Evolutionary conservation across 2,113 vertebrate species (phyloP).

Genomic region (Cinclus mexicanus): DNA sequence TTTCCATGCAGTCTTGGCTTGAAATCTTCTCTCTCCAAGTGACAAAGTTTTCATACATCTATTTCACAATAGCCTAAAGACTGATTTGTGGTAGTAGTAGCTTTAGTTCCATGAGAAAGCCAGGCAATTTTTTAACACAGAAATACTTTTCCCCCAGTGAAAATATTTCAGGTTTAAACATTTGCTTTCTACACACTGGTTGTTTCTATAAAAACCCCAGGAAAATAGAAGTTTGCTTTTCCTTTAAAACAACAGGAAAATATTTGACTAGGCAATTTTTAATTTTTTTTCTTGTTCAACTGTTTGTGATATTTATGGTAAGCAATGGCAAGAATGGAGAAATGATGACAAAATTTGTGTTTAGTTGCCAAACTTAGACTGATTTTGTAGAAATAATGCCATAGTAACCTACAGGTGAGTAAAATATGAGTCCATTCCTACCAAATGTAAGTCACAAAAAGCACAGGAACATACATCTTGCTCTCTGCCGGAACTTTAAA

Average conservation of each 20-base stretch:
- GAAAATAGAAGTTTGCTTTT: neutral
- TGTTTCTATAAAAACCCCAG: neutral
- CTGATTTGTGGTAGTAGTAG: neutral
- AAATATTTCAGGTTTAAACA: neutral
- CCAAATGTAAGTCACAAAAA: neutral
- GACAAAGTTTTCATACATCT: neutral
- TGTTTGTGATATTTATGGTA: neutral
- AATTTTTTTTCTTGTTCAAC: neutral
- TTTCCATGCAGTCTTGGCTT: neutral
- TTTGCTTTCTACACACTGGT: neutral
- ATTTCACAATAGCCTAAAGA: neutral
- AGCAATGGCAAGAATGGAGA: neutral
- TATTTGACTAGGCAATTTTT: neutral
- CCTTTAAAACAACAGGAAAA: neutral
- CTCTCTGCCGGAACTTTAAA: neutral
- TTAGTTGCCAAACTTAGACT: neutral
- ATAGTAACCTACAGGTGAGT: neutral
- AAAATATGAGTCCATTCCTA: neutral
- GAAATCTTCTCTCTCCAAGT: neutral
- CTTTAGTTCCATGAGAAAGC: neutral
- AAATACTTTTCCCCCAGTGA: neutral
- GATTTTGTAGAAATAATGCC: neutral
- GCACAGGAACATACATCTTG: neutral
- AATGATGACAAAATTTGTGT: neutral
- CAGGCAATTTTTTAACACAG: neutral